Evolutionary conservation across 2,888 invertebrate genomes (phyloP).

Genomic region (Anoplius nigerrimus): DNA sequence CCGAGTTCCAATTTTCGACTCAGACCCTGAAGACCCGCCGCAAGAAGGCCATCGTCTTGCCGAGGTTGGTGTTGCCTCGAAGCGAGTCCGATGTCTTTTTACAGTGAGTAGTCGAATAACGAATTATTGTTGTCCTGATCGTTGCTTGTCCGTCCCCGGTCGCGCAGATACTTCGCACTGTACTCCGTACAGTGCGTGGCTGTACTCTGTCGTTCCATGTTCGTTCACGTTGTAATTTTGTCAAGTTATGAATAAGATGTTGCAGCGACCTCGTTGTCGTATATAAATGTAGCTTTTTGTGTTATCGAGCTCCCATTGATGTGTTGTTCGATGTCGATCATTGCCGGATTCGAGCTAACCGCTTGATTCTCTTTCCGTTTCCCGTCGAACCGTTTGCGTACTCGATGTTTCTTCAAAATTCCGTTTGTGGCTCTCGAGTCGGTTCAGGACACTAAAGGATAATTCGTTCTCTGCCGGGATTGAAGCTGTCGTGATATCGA

Average conservation of each 20-base stretch:
- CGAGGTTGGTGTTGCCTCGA: slow-evolving; percentile 84
- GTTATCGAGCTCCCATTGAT: background rate
- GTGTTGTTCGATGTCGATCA: background rate
- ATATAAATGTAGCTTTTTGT: background rate
- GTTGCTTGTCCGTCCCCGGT: slow-evolving; percentile 2
- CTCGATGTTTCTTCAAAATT: background rate
- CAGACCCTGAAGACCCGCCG: slow-evolving; percentile 79
- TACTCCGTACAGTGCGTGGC: no score
- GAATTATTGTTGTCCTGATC: slow-evolving; percentile 19
- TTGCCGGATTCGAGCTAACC: no score
- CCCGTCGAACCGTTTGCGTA: no score
- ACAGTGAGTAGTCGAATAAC: slow-evolving; percentile 77
- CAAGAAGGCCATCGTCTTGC: slow-evolving; percentile 85
- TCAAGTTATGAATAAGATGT: no score
- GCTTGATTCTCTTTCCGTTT: no score
- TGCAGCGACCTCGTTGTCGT: no score
- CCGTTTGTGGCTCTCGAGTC: background rate
- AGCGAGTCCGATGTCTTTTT: slow-evolving; percentile 83
- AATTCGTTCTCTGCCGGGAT: background rate
- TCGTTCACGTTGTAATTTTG: no score
- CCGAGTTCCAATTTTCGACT: slow-evolving; percentile 79
- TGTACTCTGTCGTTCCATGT: slow-evolving; percentile 1
- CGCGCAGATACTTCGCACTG: background rate
- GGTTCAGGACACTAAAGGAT: slow-evolving; percentile 7
- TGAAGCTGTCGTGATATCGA: no score